Evolutionary conservation across 2,888 invertebrate genomes (phyloP).

Genomic region (Apamea sordens): DNA sequence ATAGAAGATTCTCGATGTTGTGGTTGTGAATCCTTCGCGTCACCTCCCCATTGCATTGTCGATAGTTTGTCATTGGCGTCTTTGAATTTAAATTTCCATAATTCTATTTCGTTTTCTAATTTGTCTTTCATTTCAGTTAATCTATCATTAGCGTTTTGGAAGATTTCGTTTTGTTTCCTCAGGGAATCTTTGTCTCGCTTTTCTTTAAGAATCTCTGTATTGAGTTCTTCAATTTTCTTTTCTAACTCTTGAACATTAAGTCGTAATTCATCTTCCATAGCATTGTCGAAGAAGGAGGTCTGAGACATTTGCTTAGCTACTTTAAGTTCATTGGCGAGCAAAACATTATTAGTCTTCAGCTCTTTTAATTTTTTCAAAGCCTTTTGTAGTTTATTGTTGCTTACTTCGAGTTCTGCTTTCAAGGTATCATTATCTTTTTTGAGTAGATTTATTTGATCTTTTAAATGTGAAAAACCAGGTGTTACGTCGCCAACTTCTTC

Average conservation of each 20-base stretch:
- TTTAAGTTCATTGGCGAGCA: slow-evolving; percentile 89
- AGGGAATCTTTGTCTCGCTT: slow-evolving; percentile 92
- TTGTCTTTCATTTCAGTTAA: slow-evolving; percentile 95
- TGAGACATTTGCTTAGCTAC: slow-evolving; percentile 87
- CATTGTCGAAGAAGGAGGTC: slow-evolving; percentile 92
- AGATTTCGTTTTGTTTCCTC: slow-evolving; percentile 93
- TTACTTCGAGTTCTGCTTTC: slow-evolving; percentile 91
- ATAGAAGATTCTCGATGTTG: slow-evolving; percentile 60
- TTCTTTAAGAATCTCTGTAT: slow-evolving; percentile 90
- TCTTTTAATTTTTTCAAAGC: slow-evolving; percentile 96
- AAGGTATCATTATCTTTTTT: slow-evolving; percentile 90
- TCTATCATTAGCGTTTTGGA: slow-evolving; percentile 94
- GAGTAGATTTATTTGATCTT: slow-evolving; percentile 90
- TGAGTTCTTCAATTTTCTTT: slow-evolving; percentile 91
- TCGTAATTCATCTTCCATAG: slow-evolving; percentile 95
- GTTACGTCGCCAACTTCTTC: slow-evolving; percentile 78
- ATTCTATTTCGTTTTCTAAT: slow-evolving; percentile 93
- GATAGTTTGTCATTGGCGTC: slow-evolving; percentile 92
- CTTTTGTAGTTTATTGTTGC: slow-evolving; percentile 94
- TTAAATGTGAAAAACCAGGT: slow-evolving; percentile 89
- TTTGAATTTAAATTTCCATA: slow-evolving; percentile 93
- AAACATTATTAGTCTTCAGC: slow-evolving; percentile 93
- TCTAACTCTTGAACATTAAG: slow-evolving; percentile 92
- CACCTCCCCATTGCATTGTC: slow-evolving; percentile 80
- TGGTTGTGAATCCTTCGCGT: slow-evolving; percentile 73